Evolutionary conservation across 2,888 invertebrate genomes (phyloP), one percentile per base, ranked within the genome.

Genomic region (Camponotus fellah): DNA sequence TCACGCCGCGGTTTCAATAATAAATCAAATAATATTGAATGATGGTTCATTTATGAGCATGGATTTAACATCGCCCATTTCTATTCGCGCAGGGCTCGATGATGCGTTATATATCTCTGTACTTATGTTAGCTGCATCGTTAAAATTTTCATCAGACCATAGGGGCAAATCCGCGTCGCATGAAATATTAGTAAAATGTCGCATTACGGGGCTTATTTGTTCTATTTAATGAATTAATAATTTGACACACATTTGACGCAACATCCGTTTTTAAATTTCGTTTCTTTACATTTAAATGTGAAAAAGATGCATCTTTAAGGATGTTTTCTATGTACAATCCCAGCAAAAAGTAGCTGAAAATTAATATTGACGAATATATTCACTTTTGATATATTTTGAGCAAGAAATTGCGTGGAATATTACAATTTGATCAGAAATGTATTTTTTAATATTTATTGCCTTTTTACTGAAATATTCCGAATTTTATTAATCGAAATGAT

Each of bases 21-120:
- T 74, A 60, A 56, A 40, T 74, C 37, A 34, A 2, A 56, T 34
- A 53, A 56, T 37, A 71, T 53, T 49, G 71, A 40, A 58, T 37
- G 17, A 14, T 60, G 72, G 37, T 60, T 60, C 40, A 74, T 72
- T 72, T 72, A 26, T 26, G 58, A 60, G 17, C n/a, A 10, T 4
- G 43, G n/a, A 74, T 32, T 26, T 32, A 34, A 46, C 34, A 62
- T 46, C 32, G 8, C 17, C 10, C 14, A 14, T 46, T 43, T 14
- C 64, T 46, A 64, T 64, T 75, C 60, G 34, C 40, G 34, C 21
- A 40, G 64, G 32, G 46, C 46, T 10, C 10, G 12, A 9, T 64
- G 32, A 60, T 14, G 32, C 32, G 26, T 60, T 26, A 14, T 6
- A 14, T 62, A 75, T 46, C 64, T 75, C 14, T 2, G 46, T 32